phyloP scores from a whole-genome alignment of 2,888 invertebrate genomes.

The Cloeon dipterum region DNA sequence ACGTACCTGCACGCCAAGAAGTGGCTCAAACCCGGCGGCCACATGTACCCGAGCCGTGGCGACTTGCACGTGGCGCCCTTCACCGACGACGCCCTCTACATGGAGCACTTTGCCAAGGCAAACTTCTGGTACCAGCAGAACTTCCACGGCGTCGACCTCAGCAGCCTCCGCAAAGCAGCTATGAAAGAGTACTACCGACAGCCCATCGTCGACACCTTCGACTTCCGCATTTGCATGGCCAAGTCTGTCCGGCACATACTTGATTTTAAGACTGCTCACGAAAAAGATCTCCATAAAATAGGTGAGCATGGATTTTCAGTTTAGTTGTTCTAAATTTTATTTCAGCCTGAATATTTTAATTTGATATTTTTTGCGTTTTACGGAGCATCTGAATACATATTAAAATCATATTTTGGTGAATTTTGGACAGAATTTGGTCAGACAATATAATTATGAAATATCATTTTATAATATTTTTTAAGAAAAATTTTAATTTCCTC shows the following conservation, averaged over 20 bases:
- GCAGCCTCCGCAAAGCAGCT: slow-evolving; percentile 74
- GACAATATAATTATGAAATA: too few species aligned
- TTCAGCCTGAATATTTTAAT: too few species aligned
- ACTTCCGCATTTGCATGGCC: slow-evolving; percentile 89
- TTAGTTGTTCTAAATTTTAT: too few species aligned
- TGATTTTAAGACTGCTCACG: slow-evolving; percentile 78
- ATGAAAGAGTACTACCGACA: slow-evolving; percentile 95
- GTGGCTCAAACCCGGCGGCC: slow-evolving; percentile 69
- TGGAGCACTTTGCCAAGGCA: slow-evolving; percentile 96
- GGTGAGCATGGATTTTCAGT: too few species aligned
- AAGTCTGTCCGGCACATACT: slow-evolving; percentile 82
- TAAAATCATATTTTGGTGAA: too few species aligned
- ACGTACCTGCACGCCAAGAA: slow-evolving; percentile 96
- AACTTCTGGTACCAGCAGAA: slow-evolving; percentile 98
- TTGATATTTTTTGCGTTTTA: too few species aligned
- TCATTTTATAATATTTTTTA: too few species aligned
- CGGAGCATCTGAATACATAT: too few species aligned
- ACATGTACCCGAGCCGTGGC: slow-evolving; percentile 94
- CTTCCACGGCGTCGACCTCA: slow-evolving; percentile 93
- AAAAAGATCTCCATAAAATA: slow-evolving; percentile 84
- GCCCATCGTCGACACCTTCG: slow-evolving; percentile 96
- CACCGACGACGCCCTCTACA: slow-evolving; percentile 88
- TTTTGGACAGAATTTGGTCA: too few species aligned
- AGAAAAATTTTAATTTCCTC: too few species aligned
- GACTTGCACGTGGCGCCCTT: slow-evolving; percentile 96